Conservation (phyloP, 2,888 invertebrate genomes). For the Lepas anatifera region DNA sequence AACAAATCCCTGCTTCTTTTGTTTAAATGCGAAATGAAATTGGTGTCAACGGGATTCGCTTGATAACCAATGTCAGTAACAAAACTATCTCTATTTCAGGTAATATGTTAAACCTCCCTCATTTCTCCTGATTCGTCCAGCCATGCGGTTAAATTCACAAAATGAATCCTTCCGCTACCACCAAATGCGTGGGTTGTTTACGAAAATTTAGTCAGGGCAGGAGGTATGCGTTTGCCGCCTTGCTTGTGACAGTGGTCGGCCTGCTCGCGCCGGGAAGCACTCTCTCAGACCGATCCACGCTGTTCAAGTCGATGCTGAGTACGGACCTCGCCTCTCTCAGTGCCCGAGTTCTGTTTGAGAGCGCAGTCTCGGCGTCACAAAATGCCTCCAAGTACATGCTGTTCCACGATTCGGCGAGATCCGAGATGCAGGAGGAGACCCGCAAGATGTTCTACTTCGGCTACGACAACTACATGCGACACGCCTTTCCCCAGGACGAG, state of each 20-base stretch:
- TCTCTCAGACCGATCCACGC: background rate
- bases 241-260: background rate
- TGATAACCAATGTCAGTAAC: background rate
- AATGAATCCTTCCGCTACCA: too few species aligned
- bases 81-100: too few species aligned
- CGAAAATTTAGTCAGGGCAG: too few species aligned
- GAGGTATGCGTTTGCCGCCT: too few species aligned
- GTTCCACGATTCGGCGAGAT: background rate
- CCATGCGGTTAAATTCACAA: background rate
- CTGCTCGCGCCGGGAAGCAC: background rate
- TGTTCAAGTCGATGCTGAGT: background rate
- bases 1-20: too few species aligned
- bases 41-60: too few species aligned
- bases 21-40: too few species aligned
- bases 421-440: background rate
- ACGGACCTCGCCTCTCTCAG: background rate
- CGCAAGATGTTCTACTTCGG: conserved; percentile 44
- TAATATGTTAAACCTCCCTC: too few species aligned
- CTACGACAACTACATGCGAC: conserved; percentile 48
- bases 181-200: too few species aligned
- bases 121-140: too few species aligned
- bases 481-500: conserved; percentile 50
- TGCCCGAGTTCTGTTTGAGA: background rate
- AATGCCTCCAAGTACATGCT: background rate
- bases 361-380: background rate